Base-by-base conservation (phyloP, 2,797 vertebrate species). In the Enteromius viviparus region DNA sequence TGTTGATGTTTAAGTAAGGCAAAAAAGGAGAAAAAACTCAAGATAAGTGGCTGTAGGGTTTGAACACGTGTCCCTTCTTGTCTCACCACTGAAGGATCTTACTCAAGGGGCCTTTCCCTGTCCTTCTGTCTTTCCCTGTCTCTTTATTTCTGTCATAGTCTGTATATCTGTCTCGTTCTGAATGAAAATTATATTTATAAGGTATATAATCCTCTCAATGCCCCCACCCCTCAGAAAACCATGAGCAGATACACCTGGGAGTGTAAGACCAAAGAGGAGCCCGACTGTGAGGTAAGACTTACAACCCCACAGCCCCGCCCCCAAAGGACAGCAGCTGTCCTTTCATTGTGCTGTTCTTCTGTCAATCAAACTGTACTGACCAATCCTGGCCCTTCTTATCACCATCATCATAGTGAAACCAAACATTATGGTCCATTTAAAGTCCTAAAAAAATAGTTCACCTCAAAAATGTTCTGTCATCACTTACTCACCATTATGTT, bases 181-280 rank as follows among this genome's bases (percentile, higher is more conserved):
- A 76, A 49, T 92, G 87, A 90, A 88, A 86, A 83, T 90, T 90
- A 81, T 91, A 83, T 93, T 86, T 88, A 92, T 92, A 88, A 95
- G 92, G 92, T 93, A 90, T 92, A 90, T 94, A 95, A 94, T 93
- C 92, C 89, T 95, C 86, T 95, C 91, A 93, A 85, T 82, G 90
- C 92, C 94, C 93, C 93, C 91, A 92, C 91, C 94, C 91, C 91
- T 91, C 92, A 96, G 95, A 96, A 95, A 95, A 95, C 94, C 94
- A 96, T 96, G 94, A 96, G 94, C 94, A 95, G 95, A 96, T 96
- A 96, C 93, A 95, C 95, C 91, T 96, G 95, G 95, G 95, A 96
- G 91, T 95, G 94, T 95, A 95, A 95, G 94, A 95, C 93, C 94
- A 96, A 95, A 96, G 94, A 95, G 92, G 94, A 95, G 91, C 92